These are phyloP conservation scores for Julus scandinavius DNA, from an alignment of 2,888 invertebrate species.

Conservation along the genomic window DNA sequence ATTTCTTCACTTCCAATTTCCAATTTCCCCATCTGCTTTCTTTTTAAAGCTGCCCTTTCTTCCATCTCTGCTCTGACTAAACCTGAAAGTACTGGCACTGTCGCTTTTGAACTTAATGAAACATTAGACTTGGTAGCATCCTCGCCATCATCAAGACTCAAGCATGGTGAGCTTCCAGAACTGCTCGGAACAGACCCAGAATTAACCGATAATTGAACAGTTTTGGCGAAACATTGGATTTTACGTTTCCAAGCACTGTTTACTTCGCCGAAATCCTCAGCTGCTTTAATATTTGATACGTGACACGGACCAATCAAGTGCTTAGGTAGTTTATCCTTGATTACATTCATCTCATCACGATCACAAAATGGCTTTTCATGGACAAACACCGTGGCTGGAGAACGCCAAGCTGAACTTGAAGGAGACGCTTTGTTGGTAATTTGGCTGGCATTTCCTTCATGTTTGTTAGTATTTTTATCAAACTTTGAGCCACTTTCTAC, in stretches of 20 bases:
- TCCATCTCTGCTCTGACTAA: slow-evolving; percentile 54
- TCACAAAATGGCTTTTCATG: not conserved
- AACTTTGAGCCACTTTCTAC: not conserved
- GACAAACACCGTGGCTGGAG: not conserved
- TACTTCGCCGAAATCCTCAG: not conserved
- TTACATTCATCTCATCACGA: not conserved
- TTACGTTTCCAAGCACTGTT: slow-evolving; percentile 54
- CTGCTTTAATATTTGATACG: not conserved
- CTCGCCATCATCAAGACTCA: slow-evolving; percentile 54
- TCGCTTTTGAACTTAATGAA: not conserved
- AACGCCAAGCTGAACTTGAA: not conserved
- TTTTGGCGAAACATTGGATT: slow-evolving; percentile 55
- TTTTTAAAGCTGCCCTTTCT: slow-evolving; percentile 42
- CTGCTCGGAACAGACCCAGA: slow-evolving; percentile 53
- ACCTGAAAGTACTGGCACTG: slow-evolving; percentile 49
- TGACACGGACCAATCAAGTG: not conserved
- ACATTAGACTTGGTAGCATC: slow-evolving; percentile 16
- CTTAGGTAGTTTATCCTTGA: not conserved
- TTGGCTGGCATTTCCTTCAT: not conserved
- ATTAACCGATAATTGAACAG: slow-evolving; percentile 54
- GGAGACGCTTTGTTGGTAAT: not conserved
- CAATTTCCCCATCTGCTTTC: not conserved
- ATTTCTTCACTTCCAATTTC: not conserved
- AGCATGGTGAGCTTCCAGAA: slow-evolving; percentile 55
- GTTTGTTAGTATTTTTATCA: not conserved